Evolutionary conservation across 2,888 invertebrate genomes (phyloP).

Genomic region (Pachydiplax longipennis): DNA sequence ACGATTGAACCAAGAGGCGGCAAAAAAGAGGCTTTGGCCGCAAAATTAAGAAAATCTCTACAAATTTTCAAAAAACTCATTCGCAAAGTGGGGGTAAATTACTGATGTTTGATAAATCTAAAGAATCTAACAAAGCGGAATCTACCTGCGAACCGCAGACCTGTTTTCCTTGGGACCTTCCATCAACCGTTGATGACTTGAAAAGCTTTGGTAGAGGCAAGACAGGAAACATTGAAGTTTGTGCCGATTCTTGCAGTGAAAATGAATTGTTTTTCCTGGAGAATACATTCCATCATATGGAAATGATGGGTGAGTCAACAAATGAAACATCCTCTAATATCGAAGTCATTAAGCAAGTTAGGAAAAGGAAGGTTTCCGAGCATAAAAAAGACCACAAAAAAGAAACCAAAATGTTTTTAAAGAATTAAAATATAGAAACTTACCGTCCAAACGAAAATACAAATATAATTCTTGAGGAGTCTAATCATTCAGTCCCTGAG

Average conservation of each 20-base stretch:
- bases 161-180: constrained; percentile 29
- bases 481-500: too few species aligned
- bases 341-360: background rate
- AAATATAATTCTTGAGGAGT: too few species aligned
- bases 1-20: background rate
- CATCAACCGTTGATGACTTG: constrained; percentile 25
- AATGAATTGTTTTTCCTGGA: background rate
- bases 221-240: background rate
- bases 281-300: background rate
- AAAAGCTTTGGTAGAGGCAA: constrained; percentile 21
- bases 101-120: background rate
- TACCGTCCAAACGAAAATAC: too few species aligned
- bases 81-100: background rate
- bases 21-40: background rate
- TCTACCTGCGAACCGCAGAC: background rate
- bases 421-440: too few species aligned
- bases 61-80: background rate
- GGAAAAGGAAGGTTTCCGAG: constrained; percentile 32
- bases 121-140: background rate
- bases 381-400: background rate
- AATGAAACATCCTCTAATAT: background rate
- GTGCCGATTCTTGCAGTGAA: background rate
- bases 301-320: background rate
- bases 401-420: background rate
- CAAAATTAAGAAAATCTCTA: background rate